These are phyloP conservation scores for Augochlora pura DNA, from an alignment of 1,140 invertebrate genomes.

Conservation along the genomic window DNA sequence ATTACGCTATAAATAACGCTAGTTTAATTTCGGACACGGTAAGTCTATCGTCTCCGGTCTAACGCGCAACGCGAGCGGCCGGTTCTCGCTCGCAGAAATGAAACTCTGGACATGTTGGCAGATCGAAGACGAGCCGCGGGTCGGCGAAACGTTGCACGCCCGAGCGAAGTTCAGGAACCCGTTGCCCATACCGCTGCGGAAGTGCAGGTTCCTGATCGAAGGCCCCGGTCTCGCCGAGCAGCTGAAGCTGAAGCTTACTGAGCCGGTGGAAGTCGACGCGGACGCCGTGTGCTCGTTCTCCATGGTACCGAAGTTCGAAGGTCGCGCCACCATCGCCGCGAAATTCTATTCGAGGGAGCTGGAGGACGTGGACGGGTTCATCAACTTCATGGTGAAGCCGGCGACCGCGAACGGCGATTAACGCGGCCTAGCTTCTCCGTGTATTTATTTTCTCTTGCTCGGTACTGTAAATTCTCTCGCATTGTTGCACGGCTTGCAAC, in stretches of 20 bases:
- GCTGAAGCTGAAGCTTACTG: constrained; percentile 85
- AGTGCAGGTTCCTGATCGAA: constrained; percentile 89
- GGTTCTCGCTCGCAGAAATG: too few relatives aligned
- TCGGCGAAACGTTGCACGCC: constrained; percentile 84
- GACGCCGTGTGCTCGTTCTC: constrained; percentile 86
- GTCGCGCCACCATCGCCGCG: constrained; percentile 87
- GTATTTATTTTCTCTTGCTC: neutral
- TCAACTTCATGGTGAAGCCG: constrained; percentile 80
- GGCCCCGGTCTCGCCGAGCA: constrained; percentile 88
- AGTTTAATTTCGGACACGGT: too few relatives aligned
- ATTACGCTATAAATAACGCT: too few relatives aligned
- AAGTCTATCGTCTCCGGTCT: too few relatives aligned
- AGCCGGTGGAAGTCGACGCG: constrained; percentile 83
- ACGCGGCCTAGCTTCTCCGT: neutral
- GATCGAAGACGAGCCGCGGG: constrained; percentile 82
- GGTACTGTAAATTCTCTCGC: neutral
- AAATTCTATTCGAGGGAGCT: constrained; percentile 92
- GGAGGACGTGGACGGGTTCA: constrained; percentile 90
- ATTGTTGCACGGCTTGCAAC: too few relatives aligned
- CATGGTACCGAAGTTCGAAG: constrained; percentile 86
- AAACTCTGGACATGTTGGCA: constrained; percentile 58
- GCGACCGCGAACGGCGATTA: constrained; percentile 30
- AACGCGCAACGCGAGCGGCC: too few relatives aligned
- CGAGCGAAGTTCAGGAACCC: constrained; percentile 91
- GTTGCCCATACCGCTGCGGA: constrained; percentile 87